Evolutionary conservation across 2,113 vertebrate genomes (phyloP).

Genomic region (Axis porcinus): DNA sequence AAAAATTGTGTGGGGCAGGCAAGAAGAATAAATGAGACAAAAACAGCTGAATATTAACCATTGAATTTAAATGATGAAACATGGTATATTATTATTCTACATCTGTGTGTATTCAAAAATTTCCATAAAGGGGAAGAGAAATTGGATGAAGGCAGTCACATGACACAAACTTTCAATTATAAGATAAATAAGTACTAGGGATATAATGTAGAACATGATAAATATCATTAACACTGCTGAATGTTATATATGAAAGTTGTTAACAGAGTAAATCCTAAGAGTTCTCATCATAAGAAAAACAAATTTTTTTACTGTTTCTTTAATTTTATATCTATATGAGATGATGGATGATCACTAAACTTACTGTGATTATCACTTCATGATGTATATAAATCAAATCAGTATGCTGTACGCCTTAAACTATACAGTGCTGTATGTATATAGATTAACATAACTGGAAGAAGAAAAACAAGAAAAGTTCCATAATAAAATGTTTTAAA

Average conservation of each 20-base stretch:
- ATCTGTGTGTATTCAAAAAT: background rate
- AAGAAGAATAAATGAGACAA: background rate
- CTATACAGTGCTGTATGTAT: background rate
- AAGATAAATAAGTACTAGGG: background rate
- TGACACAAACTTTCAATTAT: background rate
- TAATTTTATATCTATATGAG: background rate
- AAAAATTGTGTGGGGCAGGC: background rate
- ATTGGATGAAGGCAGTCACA: background rate
- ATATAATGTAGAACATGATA: background rate
- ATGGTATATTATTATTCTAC: background rate
- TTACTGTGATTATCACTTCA: background rate
- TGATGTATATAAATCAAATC: background rate
- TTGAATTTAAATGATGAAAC: background rate
- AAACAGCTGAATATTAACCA: background rate
- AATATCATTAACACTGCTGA: background rate
- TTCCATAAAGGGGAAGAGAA: background rate
- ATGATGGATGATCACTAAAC: background rate
- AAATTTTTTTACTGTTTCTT: background rate
- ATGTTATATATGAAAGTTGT: background rate
- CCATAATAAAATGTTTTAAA: background rate
- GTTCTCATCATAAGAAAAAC: background rate
- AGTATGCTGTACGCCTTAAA: background rate
- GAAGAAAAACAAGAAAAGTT: background rate
- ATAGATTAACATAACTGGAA: background rate
- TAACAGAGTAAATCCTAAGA: background rate